Evolutionary conservation across 2,888 invertebrate species (phyloP), one percentile per base, ranked within the genome.

Genomic region (Catocala nupta): DNA sequence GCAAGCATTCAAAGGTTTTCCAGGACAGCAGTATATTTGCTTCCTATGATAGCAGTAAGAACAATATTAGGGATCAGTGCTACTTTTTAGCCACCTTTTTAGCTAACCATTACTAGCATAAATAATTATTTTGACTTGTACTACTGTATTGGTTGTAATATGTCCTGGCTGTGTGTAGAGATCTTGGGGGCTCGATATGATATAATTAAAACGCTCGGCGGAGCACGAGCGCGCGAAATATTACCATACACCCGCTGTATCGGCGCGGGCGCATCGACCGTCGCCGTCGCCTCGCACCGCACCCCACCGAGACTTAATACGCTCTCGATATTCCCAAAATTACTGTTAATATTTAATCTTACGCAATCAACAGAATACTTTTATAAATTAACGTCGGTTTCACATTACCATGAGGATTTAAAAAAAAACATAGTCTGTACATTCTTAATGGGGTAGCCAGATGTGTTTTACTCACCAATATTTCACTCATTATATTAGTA

Each of bases 161-260:
- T 44, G 68, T 45, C 50, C n/a, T 36, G 62, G 56, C 61, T 67
- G 58, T 63, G 68, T 69, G 64, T 56, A 62, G 65, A 82, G 87
- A 86, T 87, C 78, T 73, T 71, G 73, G 58, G 78, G 70, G 68
- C 73, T 79, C 83, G 90, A 90, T 90, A 91, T 88, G 85, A 89
- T 90, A 88, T 91, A 90, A 90, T 90, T 89, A 90, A 90, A 85
- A 81, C 81, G 86, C 80, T 80, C 80, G 77, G 70, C 80, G 77
- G 81, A 66, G 88, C 90, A 89, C 89, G 90, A 89, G 86, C 90
- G 87, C 85, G 86, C 87, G 84, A 86, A 88, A 89, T 90, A 91
- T 91, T 90, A 91, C 90, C 91, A 90, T 91, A 91, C 87, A 77
- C 77, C 76, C 76, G 76, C 68, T 39, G 65, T 72, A 72, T 74